These are phyloP conservation scores for Psittacara wagleri DNA, from an alignment of 2,113 vertebrate genomes.

Conservation along the genomic window DNA sequence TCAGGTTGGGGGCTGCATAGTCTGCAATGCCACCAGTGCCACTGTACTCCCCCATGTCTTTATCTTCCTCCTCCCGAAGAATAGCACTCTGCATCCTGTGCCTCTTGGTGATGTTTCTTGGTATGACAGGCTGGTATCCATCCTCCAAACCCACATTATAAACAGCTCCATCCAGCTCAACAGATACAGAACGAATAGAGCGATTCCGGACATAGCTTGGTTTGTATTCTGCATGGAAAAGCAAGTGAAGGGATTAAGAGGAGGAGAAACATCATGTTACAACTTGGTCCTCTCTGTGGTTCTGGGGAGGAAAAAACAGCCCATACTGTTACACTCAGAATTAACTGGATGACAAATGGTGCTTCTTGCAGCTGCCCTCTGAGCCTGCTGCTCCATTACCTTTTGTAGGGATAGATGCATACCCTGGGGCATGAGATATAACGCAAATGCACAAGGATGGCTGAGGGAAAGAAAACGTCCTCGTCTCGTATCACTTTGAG, in stretches of 20 bases:
- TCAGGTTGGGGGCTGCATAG: slow-evolving; percentile 77
- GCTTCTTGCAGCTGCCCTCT: not conserved
- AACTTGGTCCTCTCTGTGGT: not conserved
- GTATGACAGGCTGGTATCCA: slow-evolving; percentile 68
- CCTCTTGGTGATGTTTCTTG: slow-evolving; percentile 76
- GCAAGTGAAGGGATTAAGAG: not conserved
- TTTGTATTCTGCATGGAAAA: slow-evolving; percentile 80
- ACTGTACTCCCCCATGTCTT: slow-evolving; percentile 83
- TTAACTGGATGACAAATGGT: not conserved
- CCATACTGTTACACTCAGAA: not conserved
- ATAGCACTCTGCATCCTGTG: slow-evolving; percentile 41
- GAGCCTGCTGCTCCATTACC: not conserved
- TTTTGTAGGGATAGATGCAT: not conserved
- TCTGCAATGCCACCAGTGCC: slow-evolving; percentile 81
- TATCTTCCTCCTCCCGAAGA: slow-evolving; percentile 71
- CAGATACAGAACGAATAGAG: slow-evolving; percentile 81
- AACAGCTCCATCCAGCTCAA: slow-evolving; percentile 77
- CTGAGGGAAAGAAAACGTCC: not conserved
- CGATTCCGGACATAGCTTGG: slow-evolving; percentile 77
- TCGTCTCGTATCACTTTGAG: accelerated
- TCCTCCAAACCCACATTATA: slow-evolving; percentile 79
- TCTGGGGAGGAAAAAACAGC: not conserved
- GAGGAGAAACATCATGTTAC: not conserved
- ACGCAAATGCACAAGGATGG: not conserved
- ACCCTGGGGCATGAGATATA: not conserved